A percentile compares a stretch with the other conserved stretches of the same genome.
These are phyloP conservation scores for Sapajus apella DNA, from an alignment of 2,113 vertebrate species.

Conservation along the genomic window DNA sequence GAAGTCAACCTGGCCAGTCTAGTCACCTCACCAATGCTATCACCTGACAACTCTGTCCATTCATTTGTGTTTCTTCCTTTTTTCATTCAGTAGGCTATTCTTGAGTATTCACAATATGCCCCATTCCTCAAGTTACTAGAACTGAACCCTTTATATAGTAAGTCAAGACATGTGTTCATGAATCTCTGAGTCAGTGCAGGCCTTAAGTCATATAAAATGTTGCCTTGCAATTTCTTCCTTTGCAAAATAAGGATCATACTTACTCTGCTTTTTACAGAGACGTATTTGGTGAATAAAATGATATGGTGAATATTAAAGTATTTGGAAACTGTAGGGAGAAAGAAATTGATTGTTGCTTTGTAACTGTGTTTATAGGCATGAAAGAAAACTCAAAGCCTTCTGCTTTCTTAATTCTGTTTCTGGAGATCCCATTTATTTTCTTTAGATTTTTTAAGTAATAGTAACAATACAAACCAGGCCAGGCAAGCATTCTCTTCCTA, in stretches of 20 bases:
- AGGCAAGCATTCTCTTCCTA: background rate
- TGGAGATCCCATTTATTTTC: background rate
- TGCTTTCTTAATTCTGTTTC: slow-evolving; percentile 39
- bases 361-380: background rate
- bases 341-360: background rate
- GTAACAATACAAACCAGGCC: background rate
- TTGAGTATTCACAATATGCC: background rate
- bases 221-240: background rate
- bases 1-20: background rate
- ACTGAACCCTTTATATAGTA: background rate
- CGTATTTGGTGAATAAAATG: slow-evolving; percentile 3
- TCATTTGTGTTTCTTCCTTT: background rate
- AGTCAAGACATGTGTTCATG: background rate
- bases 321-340: slow-evolving; percentile 11
- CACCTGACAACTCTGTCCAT: background rate
- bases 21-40: background rate
- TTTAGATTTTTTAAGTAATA: background rate
- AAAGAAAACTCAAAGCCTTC: background rate
- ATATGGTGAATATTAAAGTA: background rate
- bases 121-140: background rate
- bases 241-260: background rate
- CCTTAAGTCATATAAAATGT: background rate
- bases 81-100: background rate
- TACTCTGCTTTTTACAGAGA: slow-evolving; percentile 1
- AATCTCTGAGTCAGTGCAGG: background rate